These are phyloP conservation scores for Anabas testudineus DNA, from an alignment of 2,797 vertebrate genomes.

Conservation along the genomic window DNA sequence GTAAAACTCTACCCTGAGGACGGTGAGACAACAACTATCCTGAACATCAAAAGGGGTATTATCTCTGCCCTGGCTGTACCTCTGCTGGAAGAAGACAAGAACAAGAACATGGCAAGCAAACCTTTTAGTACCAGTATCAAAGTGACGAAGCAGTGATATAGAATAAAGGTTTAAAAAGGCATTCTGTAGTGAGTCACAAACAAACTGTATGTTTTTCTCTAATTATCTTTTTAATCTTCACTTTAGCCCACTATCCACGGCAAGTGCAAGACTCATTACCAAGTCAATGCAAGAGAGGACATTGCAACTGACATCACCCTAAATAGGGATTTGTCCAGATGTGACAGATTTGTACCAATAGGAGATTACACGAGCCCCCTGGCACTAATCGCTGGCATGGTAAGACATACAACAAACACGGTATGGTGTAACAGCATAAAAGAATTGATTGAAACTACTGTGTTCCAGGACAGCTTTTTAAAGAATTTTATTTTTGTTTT, in stretches of 20 bases:
- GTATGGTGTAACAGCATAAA: neutral
- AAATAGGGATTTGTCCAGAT: slow-evolving; percentile 88
- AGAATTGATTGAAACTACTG: neutral
- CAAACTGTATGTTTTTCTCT: neutral
- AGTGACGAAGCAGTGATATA: slow-evolving; percentile 4
- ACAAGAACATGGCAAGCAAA: slow-evolving; percentile 79
- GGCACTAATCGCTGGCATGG: slow-evolving; percentile 91
- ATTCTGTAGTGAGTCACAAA: neutral
- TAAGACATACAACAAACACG: slow-evolving; percentile 67
- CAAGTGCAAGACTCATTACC: slow-evolving; percentile 87
- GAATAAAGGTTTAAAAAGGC: neutral
- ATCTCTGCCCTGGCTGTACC: slow-evolving; percentile 91
- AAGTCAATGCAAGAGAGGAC: slow-evolving; percentile 82
- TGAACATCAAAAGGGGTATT: slow-evolving; percentile 97
- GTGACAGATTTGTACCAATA: slow-evolving; percentile 88
- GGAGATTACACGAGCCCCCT: slow-evolving; percentile 90
- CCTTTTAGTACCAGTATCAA: neutral
- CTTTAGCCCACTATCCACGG: slow-evolving; percentile 93
- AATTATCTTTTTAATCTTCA: slow-evolving; percentile 3
- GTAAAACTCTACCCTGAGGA: slow-evolving; percentile 90
- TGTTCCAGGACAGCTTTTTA: neutral
- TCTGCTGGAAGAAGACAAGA: slow-evolving; percentile 81
- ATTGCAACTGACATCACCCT: slow-evolving; percentile 88
- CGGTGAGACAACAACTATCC: slow-evolving; percentile 87
- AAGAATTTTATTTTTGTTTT: no score